Percentiles rank a stretch among this genome's conserved stretches.
Conservation (phyloP, 2,888 invertebrate species). For the Apamea anceps region DNA sequence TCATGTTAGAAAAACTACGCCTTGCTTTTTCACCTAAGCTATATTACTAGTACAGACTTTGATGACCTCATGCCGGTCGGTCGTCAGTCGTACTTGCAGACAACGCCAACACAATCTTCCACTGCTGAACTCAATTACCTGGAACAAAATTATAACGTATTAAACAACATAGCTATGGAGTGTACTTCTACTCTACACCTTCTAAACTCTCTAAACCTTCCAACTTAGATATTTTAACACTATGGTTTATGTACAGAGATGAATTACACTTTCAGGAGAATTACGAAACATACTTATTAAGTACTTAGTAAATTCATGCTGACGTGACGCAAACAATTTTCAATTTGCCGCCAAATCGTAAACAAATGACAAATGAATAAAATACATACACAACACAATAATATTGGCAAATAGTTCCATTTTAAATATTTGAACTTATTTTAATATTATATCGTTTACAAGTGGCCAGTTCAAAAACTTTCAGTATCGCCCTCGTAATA, state of each 20-base stretch:
- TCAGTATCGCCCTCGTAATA: no score
- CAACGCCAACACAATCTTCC: background rate
- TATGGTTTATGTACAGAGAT: background rate
- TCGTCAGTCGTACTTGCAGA: constrained; percentile 1
- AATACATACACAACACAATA: no score
- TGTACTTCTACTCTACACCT: no score
- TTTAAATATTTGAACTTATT: no score
- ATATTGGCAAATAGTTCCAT: no score
- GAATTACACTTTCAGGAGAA: background rate
- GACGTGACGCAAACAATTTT: no score
- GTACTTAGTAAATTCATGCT: no score
- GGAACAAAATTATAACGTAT: constrained; percentile 10
- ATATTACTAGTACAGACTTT: background rate
- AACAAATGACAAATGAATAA: no score
- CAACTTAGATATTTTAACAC: background rate
- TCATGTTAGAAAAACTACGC: background rate
- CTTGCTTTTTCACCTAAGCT: background rate
- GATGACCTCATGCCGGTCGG: background rate
- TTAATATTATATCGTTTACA: no score
- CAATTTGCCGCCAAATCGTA: no score
- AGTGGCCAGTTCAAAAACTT: no score
- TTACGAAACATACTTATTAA: background rate
- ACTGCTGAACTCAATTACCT: constrained; percentile 22
- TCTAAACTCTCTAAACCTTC: background rate
- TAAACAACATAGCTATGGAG: background rate